Evolutionary conservation across 2,888 invertebrate genomes (phyloP).

Genomic region (Mythimna pallens): DNA sequence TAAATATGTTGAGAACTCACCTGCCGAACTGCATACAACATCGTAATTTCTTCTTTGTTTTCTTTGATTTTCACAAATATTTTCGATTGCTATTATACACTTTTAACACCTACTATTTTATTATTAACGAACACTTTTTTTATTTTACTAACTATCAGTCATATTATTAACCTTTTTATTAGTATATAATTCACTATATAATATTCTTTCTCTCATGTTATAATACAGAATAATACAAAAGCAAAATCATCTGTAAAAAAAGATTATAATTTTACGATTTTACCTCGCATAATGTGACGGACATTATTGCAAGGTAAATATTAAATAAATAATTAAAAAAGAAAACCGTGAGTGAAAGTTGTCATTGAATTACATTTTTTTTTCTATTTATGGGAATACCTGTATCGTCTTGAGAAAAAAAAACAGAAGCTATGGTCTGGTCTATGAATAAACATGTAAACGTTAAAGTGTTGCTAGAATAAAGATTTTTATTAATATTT

Average conservation of each 20-base stretch:
- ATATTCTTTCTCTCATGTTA: conserved; percentile 68
- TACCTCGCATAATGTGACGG: not conserved
- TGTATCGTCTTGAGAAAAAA: not conserved
- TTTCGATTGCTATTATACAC: conserved; percentile 44
- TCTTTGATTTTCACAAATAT: conserved; percentile 58
- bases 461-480: not conserved
- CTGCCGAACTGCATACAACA: conserved; percentile 89
- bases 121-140: conserved; percentile 52
- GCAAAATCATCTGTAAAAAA: conserved; percentile 44
- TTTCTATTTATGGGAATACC: not conserved
- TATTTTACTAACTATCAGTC: conserved; percentile 74
- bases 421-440: not conserved
- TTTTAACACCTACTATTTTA: conserved; percentile 39
- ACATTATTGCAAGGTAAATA: not conserved
- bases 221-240: conserved; percentile 50
- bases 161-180: conserved; percentile 63
- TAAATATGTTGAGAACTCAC: conserved; percentile 70
- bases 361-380: not conserved
- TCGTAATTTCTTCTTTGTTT: conserved; percentile 71
- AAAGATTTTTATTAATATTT: not conserved
- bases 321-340: not conserved
- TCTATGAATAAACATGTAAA: not conserved
- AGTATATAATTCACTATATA: conserved; percentile 63
- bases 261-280: not conserved
- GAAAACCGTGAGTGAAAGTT: conserved; percentile 58